Percentiles rank a stretch among this genome's conserved stretches.
Conservation (phyloP, 1,140 invertebrate species). For the Microplitis mediator region DNA sequence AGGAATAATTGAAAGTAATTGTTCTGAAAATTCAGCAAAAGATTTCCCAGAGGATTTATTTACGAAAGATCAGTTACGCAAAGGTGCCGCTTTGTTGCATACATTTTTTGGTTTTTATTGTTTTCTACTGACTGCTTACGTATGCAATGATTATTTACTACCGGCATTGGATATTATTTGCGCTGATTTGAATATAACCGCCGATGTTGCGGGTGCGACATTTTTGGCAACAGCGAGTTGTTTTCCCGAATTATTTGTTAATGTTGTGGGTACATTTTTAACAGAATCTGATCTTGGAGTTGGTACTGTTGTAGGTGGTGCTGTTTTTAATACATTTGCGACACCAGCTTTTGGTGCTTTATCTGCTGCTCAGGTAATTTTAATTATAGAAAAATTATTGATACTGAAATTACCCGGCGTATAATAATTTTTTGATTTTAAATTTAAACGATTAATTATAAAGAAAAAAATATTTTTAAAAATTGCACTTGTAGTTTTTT, state of each 20-base stretch:
- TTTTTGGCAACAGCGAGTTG: constrained; percentile 92
- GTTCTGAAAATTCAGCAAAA: constrained; percentile 55
- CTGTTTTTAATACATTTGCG: constrained; percentile 87
- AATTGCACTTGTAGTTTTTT: too few species aligned
- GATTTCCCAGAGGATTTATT: constrained; percentile 68
- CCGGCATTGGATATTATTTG: constrained; percentile 83
- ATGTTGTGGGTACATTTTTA: constrained; percentile 82
- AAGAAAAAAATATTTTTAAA: too few species aligned
- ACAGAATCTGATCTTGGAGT: constrained; percentile 79
- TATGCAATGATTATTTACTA: constrained; percentile 87
- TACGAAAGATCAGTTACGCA: constrained; percentile 65
- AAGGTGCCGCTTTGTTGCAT: constrained; percentile 77
- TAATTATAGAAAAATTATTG: neutral
- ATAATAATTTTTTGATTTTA: neutral
- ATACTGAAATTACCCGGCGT: too few species aligned
- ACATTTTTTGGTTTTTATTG: constrained; percentile 79
- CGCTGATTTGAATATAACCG: constrained; percentile 71
- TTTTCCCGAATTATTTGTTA: constrained; percentile 89
- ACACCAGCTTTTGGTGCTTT: constrained; percentile 84
- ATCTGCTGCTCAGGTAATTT: constrained; percentile 71
- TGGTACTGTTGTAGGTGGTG: constrained; percentile 87
- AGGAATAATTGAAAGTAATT: constrained; percentile 37
- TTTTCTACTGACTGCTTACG: constrained; percentile 77
- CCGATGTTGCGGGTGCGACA: constrained; percentile 88
- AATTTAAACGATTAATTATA: neutral